These are phyloP conservation scores for Agelastica alni DNA, from an alignment of 2,888 invertebrate species.

Conservation along the genomic window DNA sequence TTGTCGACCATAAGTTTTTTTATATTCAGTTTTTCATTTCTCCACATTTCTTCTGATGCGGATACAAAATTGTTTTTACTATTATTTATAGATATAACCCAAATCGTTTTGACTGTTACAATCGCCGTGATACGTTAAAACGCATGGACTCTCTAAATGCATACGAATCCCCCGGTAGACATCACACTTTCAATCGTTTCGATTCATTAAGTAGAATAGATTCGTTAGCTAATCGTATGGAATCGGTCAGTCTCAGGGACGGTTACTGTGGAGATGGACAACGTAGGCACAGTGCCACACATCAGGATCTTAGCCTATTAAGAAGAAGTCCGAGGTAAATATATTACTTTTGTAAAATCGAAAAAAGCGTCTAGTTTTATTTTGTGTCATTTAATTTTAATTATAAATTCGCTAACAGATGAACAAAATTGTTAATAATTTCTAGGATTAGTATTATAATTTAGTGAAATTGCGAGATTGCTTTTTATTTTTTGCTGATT, in stretches of 20 bases:
- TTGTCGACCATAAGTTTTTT: too few relatives aligned
- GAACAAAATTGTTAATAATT: too few relatives aligned
- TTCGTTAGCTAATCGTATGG: conserved; percentile 58
- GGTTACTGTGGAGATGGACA: conserved; percentile 49
- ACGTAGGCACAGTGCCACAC: conserved; percentile 62
- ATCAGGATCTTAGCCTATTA: conserved; percentile 61
- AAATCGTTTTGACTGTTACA: conserved; percentile 37
- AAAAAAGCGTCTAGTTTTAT: too few relatives aligned
- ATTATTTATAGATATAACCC: conserved; percentile 39
- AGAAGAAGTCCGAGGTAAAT: conserved; percentile 54
- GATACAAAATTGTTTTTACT: too few relatives aligned
- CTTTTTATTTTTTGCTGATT: too few relatives aligned
- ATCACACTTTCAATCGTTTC: conserved; percentile 50
- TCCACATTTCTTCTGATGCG: too few relatives aligned
- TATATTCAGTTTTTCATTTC: too few relatives aligned
- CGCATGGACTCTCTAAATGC: conserved; percentile 45
- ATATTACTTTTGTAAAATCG: neutral
- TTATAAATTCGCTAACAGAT: too few relatives aligned
- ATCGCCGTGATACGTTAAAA: conserved; percentile 42
- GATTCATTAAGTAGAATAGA: conserved; percentile 59
- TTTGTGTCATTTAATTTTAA: too few relatives aligned
- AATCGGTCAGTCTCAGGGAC: conserved; percentile 55
- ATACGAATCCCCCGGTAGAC: conserved; percentile 36
- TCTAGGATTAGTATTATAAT: too few relatives aligned
- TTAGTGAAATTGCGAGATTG: too few relatives aligned